Evolutionary conservation across 2,113 vertebrate species (phyloP), one percentile per base, ranked within the genome.

Genomic region (Campylomormyrus numenius): DNA sequence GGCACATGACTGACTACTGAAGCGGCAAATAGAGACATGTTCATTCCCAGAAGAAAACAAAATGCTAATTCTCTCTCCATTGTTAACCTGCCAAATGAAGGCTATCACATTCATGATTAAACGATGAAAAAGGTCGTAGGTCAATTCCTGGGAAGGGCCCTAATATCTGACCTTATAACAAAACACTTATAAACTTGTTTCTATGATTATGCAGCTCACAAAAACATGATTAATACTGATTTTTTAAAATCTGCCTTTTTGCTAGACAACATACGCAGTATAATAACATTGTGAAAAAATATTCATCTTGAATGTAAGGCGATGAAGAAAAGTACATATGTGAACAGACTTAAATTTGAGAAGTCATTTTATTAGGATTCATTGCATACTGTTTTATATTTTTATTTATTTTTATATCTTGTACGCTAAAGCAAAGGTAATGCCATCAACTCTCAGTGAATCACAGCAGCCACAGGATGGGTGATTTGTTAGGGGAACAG

Each of bases 401-500:
- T 56, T 56, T 86, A 15, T 50, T 87, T 53, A 56, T 31, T 53
- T 52, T 39, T 87, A 21, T 66, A 45, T 10, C 42, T 31, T 42
- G 39, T 56, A 66, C 9, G 24, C 5, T 52, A 86, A 87, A 70
- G 17, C 53, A 49, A 85, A 90, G 70, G 17, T 87, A 42, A 42
- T 24, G n/a, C 6, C 24, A 52, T 7, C 42, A 77, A 89, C 15
- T 35, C 52, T 58, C 49, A 70, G 39, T 66, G 31, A 89, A 85
- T 86, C 88, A 88, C 48, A 48, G 85, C 83, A 87, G 35, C 56
- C 45, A 50, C 5, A 15, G 48, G 24, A 15, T 15, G 50, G 52
- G 39, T 83, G n/a, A n/a, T 53, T 31, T 56, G 42, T 52, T 89
- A 89, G 91, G 50, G 89, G 90, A 56, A 89, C 90, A 77, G 88